Percentiles rank a stretch among this genome's conserved stretches.
These are phyloP conservation scores for Silurus aristotelis DNA, from an alignment of 2,797 vertebrate genomes.

Conservation along the genomic window DNA sequence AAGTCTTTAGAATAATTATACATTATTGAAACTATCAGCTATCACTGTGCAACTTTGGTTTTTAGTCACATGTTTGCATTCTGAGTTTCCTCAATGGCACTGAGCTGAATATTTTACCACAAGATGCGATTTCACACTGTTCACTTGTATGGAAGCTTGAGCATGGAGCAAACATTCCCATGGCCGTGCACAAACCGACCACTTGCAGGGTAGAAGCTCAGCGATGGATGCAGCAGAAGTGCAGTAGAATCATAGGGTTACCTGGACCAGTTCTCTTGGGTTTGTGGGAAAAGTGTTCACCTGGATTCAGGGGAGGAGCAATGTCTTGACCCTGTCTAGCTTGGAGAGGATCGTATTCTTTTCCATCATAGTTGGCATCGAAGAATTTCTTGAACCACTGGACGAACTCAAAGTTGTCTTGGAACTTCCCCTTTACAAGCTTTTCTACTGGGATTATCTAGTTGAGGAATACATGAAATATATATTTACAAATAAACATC, in stretches of 20 bases:
- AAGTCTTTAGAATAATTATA: background rate
- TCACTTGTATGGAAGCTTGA: slow-evolving; percentile 48
- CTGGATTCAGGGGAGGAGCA: slow-evolving; percentile 89
- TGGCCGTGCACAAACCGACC: slow-evolving; percentile 68
- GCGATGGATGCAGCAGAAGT: slow-evolving; percentile 72
- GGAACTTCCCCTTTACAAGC: slow-evolving; percentile 97
- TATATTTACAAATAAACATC: slow-evolving; percentile 14
- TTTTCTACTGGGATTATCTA: slow-evolving; percentile 96
- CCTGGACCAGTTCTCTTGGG: slow-evolving; percentile 95
- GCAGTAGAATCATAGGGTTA: slow-evolving; percentile 73
- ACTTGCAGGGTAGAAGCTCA: slow-evolving; percentile 76
- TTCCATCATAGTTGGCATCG: slow-evolving; percentile 97
- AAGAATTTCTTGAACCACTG: slow-evolving; percentile 99
- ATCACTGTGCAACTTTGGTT: slow-evolving; percentile 5
- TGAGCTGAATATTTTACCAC: slow-evolving; percentile 38
- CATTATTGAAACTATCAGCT: background rate
- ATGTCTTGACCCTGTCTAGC: slow-evolving; percentile 94
- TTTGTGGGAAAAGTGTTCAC: slow-evolving; percentile 98
- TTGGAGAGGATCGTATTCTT: slow-evolving; percentile 93
- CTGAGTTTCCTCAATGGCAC: slow-evolving; percentile 23
- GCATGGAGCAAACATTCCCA: slow-evolving; percentile 62
- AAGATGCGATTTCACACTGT: slow-evolving; percentile 35
- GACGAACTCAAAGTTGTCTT: slow-evolving; percentile 99
- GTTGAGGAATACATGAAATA: slow-evolving; percentile 23
- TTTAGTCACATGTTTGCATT: slow-evolving; percentile 13